Base-by-base conservation (phyloP, 2,113 vertebrate species). In the Ifrita kowaldi region DNA sequence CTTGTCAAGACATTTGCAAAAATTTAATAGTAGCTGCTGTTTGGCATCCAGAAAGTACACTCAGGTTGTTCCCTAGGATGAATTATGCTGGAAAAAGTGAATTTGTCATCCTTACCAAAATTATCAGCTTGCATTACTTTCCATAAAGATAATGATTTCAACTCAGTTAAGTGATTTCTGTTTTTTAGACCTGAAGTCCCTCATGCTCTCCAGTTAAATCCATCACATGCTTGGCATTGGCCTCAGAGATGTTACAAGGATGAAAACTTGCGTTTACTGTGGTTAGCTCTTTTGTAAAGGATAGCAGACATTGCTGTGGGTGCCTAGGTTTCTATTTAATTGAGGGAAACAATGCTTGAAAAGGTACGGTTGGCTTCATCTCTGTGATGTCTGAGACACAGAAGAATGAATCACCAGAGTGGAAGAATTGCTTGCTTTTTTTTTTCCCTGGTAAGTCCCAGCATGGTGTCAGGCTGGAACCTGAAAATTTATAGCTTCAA, bases 71-170 rank as follows among this genome's bases (percentile, higher is more conserved):
- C 59, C 83, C 50, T 65, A 67, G 39, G 67, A 86, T 60, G 47
- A 90, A 67, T 86, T 91, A 77, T 67, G 9, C 35, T 89, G 33
- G 63, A 83, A 93, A 59, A 90, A 93, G 22, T 87, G 55, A 93
- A 88, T 88, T 94, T 85, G 32, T 85, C 69, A 70, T 77, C 75
- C 28, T 80, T 93, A 93, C 52, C 39, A 91, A 93, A 96, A 94
- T 84, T 68, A 89, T 84, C 90, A 92, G 7, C 41, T 91, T 87
- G 52, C 37, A 52, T 91, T 89, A 73, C n/a, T 83, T 95, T 79
- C 41, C 65, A 62, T 68, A 49, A 76, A 88, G 67, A 50, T 67
- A 77, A 83, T 69, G 8, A 80, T 85, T 95, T 95, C 71, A 80
- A 35, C 47, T 88, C 47, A 52, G 24, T 59, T 50, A 87, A 87